These are phyloP conservation scores for Ivindomyrus marchei DNA, from an alignment of 2,113 vertebrate species.

Conservation along the genomic window DNA sequence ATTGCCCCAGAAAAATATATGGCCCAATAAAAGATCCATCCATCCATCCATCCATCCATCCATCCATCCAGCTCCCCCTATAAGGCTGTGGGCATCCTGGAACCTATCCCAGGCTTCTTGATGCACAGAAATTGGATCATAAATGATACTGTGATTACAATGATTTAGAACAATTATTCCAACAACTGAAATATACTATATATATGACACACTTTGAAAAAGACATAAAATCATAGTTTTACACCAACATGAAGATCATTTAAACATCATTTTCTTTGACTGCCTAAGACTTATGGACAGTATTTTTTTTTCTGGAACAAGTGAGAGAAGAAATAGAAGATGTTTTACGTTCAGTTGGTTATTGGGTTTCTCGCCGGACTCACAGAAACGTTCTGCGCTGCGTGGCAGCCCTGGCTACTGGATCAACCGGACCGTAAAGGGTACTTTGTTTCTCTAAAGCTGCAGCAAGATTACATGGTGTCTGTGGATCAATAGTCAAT, in stretches of 20 bases:
- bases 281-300: not conserved
- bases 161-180: not conserved
- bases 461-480: slow-evolving; percentile 3
- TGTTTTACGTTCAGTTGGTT: not conserved
- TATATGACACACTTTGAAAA: not conserved
- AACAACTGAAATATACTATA: not conserved
- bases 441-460: not conserved
- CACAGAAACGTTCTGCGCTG: not conserved
- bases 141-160: not conserved
- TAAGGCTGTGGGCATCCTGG: not conserved
- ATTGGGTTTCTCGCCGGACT: not conserved
- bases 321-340: not conserved
- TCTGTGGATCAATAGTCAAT: slow-evolving; percentile 7
- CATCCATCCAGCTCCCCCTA: not conserved
- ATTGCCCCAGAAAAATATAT: not conserved
- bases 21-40: not conserved
- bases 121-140: not conserved
- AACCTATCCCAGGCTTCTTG: not conserved
- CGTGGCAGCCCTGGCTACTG: not conserved
- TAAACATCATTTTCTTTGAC: not conserved
- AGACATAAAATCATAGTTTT: not conserved
- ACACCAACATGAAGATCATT: not conserved
- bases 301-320: not conserved
- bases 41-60: not conserved
- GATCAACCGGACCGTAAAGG: not conserved